phyloP scores from a whole-genome alignment of 2,113 vertebrate genomes.

The Nothobranchius kuhntae region DNA sequence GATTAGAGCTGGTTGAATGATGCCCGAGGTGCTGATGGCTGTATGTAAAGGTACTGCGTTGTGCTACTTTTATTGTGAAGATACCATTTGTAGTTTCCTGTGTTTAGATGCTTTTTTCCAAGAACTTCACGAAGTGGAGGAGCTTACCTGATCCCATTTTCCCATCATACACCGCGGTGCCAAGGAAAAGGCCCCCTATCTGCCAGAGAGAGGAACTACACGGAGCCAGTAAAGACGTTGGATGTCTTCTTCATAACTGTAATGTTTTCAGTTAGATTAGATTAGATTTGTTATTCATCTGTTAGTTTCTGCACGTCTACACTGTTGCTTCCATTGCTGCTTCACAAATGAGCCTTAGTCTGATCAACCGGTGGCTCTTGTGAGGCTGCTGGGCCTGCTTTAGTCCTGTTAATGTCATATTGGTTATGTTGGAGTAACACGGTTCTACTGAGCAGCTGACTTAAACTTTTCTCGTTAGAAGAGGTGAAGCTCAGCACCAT shows the following conservation, averaged over 20 bases:
- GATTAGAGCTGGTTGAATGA: background rate
- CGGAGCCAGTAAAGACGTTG: too few relatives aligned
- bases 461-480: too few relatives aligned
- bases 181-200: constrained; percentile 41
- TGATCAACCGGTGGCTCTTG: constrained; percentile 25
- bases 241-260: too few relatives aligned
- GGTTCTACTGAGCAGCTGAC: constrained; percentile 17
- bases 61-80: constrained; percentile 50
- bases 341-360: too few relatives aligned
- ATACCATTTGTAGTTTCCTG: background rate
- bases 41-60: background rate
- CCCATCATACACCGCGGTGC: constrained; percentile 71
- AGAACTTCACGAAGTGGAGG: constrained; percentile 12
- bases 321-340: too few relatives aligned
- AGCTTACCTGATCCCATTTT: constrained; percentile 73
- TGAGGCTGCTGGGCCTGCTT: constrained; percentile 6
- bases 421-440: background rate
- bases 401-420: constrained; percentile 40
- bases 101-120: rapidly evolving
- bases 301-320: too few relatives aligned
- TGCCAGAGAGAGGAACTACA: constrained; percentile 19
- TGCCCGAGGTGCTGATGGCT: background rate
- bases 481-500: too few relatives aligned
- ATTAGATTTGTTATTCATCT: too few relatives aligned
- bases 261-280: too few relatives aligned